Evolutionary conservation across 1,140 invertebrate species (phyloP), one percentile per base, ranked within the genome.

Genomic region (Cydia amplana): DNA sequence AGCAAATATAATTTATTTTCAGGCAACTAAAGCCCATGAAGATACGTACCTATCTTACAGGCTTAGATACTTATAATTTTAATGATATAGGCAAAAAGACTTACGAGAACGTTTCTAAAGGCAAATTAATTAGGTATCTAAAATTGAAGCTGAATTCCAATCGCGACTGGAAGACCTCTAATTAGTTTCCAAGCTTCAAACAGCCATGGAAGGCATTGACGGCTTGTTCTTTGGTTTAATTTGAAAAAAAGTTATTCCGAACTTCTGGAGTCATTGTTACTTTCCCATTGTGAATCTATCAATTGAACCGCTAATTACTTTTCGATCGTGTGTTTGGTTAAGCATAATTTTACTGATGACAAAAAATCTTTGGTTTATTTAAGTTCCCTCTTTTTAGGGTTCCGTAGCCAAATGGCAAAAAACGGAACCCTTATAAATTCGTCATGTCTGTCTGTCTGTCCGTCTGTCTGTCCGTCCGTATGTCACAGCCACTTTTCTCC

Each of bases 171-270:
- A 67, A 67, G 12, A 67, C 25, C 63, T 14, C 28, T 67, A 67
- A 67, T 67, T 67, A 67, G 25, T 67, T 67, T 67, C n/a, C 20
- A 6, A n/a, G 14, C 28, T 67, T 36, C 25, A 67, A 67, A 67
- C 25, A 14, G 64, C 63, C 63, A 25, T 23, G 28, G 28, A 28
- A 67, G n/a, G n/a, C 16, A 18, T 55, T 18, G 16, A 32, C 14
- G 63, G 63, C 63, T 32, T 14, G 23, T 65, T 65, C 64, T 67
- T 36, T 12, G 64, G 14, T 67, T 67, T 67, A 67, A 67, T 67
- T 67, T 32, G 32, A 67, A 64, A 64, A 64, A 64, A 64, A 67
- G 28, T 36, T n/a, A 67, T 32, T 67, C 28, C 14, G 14, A 36
- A 67, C 28, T 36, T 67, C 10, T 14, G 28, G 28, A 32, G 28